A percentile compares a stretch with the other conserved stretches of the same genome.
Conservation (phyloP, 1,140 invertebrate species). For the Theocolax elegans region DNA sequence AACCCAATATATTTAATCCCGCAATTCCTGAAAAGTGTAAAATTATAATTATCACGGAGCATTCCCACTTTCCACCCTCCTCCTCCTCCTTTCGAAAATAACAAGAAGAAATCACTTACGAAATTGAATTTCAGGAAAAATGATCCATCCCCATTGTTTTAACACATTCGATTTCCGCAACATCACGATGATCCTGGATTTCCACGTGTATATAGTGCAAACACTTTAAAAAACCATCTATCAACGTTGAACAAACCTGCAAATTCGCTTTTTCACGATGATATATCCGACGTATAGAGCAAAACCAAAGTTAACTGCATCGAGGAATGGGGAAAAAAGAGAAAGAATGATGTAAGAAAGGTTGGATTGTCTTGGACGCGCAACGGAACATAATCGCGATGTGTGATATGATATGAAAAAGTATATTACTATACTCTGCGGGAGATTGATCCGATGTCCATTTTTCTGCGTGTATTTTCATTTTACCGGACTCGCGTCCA, state of each 20-base stretch:
- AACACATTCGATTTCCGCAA: conserved; percentile 11
- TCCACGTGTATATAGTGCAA: background rate
- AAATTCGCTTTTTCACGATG: conserved; percentile 13
- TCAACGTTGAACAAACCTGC: background rate
- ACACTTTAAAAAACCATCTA: conserved; percentile 38
- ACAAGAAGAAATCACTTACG: conserved; percentile 14
- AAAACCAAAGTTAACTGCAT: too few species aligned
- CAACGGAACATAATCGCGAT: background rate
- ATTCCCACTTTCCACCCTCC: background rate
- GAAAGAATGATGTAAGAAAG: too few species aligned
- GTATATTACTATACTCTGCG: too few species aligned
- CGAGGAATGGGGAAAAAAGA: too few species aligned
- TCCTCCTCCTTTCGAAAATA: background rate
- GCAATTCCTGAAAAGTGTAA: conserved; percentile 1
- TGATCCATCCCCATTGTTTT: background rate
- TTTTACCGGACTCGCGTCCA: too few species aligned
- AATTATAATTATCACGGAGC: background rate
- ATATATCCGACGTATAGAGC: background rate
- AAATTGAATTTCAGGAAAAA: conserved; percentile 25
- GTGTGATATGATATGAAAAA: too few species aligned
- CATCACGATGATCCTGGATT: conserved; percentile 3
- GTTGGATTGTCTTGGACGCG: too few species aligned
- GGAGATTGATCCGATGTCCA: too few species aligned
- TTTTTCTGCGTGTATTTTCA: too few species aligned
- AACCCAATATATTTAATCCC: too few species aligned